Evolutionary conservation across 2,797 vertebrate species (phyloP), one percentile per base, ranked within the genome.

Genomic region (Circus cinereus): DNA sequence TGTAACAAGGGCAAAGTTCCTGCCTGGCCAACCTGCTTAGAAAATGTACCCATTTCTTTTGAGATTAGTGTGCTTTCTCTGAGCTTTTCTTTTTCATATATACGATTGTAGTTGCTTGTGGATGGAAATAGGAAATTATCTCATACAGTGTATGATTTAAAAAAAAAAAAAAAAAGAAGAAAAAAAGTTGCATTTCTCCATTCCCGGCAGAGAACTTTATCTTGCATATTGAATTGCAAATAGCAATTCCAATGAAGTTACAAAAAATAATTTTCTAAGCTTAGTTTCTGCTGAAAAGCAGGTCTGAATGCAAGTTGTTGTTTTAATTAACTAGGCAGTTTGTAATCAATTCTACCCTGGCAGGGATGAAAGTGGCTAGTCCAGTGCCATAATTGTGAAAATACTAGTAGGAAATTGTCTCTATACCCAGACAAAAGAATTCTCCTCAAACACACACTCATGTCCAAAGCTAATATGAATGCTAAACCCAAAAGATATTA

Each of bases 241-340:
- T 59, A 70, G 36, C 32, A 63, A 63, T 85, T 89, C 67, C 48
- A 78, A 12, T 17, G 40, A 50, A 89, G 27, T 51, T 72, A 65
- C 24, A 67, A 64, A 94, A 93, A 82, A 78, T 56, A 43, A 84
- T 88, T 83, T 95, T 86, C 88, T 47, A 60, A 90, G 89, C 83
- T 84, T 88, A 70, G 56, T 86, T 92, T 60, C 88, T 89, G 7
- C 85, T 92, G 70, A 96, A 94, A 90, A 88, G 10, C 77, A 74
- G 48, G 40, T 67, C 74, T 88, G 63, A 82, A 92, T 82, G 67
- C 88, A 77, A 69, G 80, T 69, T 90, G 30, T 60, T 92, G 84
- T 94, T 92, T 89, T 87, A 95, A 95, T 95, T 96, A 95, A 88
- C 48, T 62, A 79, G 73, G 83, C 79, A 63, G 79, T 82, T 93